Evolutionary conservation across 1,140 invertebrate species (phyloP).

Genomic region (Lineus longissimus): DNA sequence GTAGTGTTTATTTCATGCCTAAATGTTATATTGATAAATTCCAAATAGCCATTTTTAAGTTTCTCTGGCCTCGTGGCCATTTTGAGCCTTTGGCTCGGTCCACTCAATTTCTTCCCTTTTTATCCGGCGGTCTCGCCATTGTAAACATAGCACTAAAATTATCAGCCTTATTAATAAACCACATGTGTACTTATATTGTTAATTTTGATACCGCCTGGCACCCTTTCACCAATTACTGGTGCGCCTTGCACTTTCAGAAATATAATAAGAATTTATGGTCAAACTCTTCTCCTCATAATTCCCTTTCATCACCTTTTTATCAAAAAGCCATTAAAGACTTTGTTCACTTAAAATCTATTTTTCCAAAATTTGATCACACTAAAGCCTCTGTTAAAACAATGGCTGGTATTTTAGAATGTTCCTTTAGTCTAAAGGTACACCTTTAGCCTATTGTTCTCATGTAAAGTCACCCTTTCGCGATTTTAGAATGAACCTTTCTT

Average conservation of each 20-base stretch:
- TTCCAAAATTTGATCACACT: slow-evolving; percentile 3
- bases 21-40: slow-evolving; percentile 4
- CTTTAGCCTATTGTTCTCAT: too few relatives aligned
- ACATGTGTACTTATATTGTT: slow-evolving; percentile 3
- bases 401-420: too few relatives aligned
- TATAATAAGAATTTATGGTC: neutral
- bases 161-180: neutral
- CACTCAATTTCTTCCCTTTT: neutral
- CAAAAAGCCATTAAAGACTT: neutral
- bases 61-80: slow-evolving; percentile 3
- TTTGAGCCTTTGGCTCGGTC: neutral
- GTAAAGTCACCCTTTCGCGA: too few relatives aligned
- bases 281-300: slow-evolving; percentile 8
- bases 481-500: too few relatives aligned
- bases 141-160: slow-evolving; percentile 5
- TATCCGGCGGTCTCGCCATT: slow-evolving; percentile 9
- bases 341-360: slow-evolving; percentile 4
- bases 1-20: slow-evolving; percentile 17
- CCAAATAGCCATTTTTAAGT: neutral
- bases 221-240: slow-evolving; percentile 10
- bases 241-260: neutral
- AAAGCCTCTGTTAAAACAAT: neutral
- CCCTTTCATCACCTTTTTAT: slow-evolving; percentile 14
- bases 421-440: too few relatives aligned
- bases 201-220: neutral